Evolutionary conservation across 2,113 vertebrate species (phyloP).

Genomic region (Pseudois nayaur): DNA sequence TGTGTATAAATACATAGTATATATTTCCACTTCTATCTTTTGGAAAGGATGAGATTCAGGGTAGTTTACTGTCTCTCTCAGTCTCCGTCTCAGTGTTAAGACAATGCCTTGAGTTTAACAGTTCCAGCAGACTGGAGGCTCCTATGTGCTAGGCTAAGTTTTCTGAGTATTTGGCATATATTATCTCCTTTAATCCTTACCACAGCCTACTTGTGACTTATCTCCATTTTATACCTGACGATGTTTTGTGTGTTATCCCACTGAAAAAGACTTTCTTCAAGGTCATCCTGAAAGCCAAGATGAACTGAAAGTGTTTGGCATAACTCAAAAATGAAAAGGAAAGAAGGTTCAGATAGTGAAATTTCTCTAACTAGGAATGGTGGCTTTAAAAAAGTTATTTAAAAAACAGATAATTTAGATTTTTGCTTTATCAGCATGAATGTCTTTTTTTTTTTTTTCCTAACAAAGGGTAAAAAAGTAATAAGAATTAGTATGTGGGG

Average conservation of each 20-base stretch:
- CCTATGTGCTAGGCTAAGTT: not conserved
- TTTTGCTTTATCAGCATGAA: not conserved
- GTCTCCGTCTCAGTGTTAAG: not conserved
- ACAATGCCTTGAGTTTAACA: not conserved
- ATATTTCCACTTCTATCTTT: not conserved
- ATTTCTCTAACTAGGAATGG: not conserved
- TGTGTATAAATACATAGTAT: not conserved
- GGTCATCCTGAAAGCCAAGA: not conserved
- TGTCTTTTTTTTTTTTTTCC: not conserved
- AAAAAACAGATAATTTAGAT: not conserved
- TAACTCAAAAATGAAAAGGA: not conserved
- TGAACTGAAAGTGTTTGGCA: not conserved
- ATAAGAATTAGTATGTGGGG: not conserved
- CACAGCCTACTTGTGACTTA: not conserved
- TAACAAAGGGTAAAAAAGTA: not conserved
- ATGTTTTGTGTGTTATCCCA: not conserved
- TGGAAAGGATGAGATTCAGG: not conserved
- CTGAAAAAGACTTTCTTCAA: not conserved
- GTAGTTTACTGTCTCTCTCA: not conserved
- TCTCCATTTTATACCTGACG: not conserved
- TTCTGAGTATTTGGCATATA: not conserved
- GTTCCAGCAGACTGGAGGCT: not conserved
- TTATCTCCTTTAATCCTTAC: not conserved
- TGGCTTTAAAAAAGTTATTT: conserved; percentile 9
- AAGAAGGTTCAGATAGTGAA: not conserved